Percentiles rank a stretch among this genome's conserved stretches.
These are phyloP conservation scores for Phenganax marumi DNA, from an alignment of 92 coral and sea anemone genomes.

Conservation along the genomic window DNA sequence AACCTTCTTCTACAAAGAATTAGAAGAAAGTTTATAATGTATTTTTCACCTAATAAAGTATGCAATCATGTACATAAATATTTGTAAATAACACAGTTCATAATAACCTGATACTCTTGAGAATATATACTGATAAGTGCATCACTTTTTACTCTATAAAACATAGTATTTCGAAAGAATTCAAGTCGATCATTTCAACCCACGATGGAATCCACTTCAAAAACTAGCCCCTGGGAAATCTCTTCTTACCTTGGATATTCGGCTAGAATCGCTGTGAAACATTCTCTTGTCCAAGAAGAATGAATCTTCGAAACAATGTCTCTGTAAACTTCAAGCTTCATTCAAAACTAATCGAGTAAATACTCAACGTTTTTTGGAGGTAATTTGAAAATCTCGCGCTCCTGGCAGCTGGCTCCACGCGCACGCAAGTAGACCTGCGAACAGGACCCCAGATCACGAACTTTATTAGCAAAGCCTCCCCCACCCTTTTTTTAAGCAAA, in stretches of 20 bases:
- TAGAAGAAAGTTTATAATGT: background rate
- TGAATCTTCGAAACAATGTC: slow-evolving; percentile 84
- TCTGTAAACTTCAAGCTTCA: slow-evolving; percentile 81
- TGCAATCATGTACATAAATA: background rate
- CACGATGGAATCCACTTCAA: too few relatives aligned
- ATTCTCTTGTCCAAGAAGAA: slow-evolving; percentile 81
- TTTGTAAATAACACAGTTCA: background rate
- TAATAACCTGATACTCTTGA: slow-evolving; percentile 87
- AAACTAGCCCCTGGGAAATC: too few relatives aligned
- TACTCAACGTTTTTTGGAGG: background rate
- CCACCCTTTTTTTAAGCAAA: too few relatives aligned
- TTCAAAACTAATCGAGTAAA: slow-evolving; percentile 8
- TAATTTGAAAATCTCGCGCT: too few relatives aligned
- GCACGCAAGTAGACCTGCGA: too few relatives aligned
- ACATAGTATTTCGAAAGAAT: background rate
- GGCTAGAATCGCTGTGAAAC: slow-evolving; percentile 73
- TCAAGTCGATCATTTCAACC: background rate
- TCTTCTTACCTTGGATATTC: slow-evolving; percentile 77
- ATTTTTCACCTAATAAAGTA: background rate
- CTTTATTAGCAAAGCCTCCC: too few relatives aligned
- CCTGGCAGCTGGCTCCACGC: too few relatives aligned
- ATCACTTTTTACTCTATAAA: slow-evolving; percentile 77
- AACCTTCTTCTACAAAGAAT: slow-evolving; percentile 75
- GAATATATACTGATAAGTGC: slow-evolving; percentile 88
- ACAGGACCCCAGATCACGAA: too few relatives aligned